Evolutionary conservation across 2,888 invertebrate genomes (phyloP).

Genomic region (Lissonota sp.): DNA sequence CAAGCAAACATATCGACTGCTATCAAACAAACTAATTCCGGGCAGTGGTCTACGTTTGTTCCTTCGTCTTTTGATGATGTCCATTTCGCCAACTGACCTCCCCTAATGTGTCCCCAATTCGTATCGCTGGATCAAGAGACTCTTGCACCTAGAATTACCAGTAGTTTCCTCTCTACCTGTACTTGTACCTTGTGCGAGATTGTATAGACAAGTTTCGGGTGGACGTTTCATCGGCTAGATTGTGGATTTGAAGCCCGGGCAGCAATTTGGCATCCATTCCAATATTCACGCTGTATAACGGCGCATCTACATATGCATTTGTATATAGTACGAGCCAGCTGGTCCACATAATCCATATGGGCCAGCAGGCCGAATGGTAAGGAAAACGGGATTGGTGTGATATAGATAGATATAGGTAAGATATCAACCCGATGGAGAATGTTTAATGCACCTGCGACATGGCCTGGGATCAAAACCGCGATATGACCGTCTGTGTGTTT

Average conservation of each 20-base stretch:
- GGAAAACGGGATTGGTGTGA: constrained; percentile 25
- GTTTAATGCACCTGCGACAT: constrained; percentile 37
- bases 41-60: too few relatives aligned
- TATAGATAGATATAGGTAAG: neutral
- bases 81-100: too few relatives aligned
- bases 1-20: constrained; percentile 4
- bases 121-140: constrained; percentile 10
- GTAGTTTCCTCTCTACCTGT: neutral
- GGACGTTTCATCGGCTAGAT: constrained; percentile 27
- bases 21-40: too few relatives aligned
- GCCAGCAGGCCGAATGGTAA: constrained; percentile 36
- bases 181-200: neutral
- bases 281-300: constrained; percentile 15
- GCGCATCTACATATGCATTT: constrained; percentile 16
- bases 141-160: constrained; percentile 17
- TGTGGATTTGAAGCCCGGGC: constrained; percentile 20
- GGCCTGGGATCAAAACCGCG: constrained; percentile 10
- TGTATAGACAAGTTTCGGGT: constrained; percentile 13
- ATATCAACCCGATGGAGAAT: constrained; percentile 28
- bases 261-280: constrained; percentile 50
- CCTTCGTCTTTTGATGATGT: too few relatives aligned
- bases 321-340: constrained; percentile 41
- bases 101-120: constrained; percentile 1
- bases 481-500: neutral
- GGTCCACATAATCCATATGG: constrained; percentile 45